A percentile compares a stretch with the other conserved stretches of the same genome.
Conservation (phyloP, 2,888 invertebrate species). For the Meghimatium bilineatum region DNA sequence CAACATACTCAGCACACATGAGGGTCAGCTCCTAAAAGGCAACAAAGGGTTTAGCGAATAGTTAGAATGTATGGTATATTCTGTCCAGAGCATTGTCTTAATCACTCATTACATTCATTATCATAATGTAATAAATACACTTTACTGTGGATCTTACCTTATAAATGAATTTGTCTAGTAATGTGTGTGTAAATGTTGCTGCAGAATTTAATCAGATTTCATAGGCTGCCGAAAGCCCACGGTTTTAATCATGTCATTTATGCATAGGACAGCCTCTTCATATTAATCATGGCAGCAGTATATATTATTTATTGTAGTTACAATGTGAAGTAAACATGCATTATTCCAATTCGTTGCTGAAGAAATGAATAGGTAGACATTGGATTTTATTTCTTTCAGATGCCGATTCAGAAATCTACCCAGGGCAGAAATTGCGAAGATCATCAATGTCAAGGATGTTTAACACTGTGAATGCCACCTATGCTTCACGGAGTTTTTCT, state of each 20-base stretch:
- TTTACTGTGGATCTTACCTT: too few relatives aligned
- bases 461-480: neutral
- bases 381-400: conserved; percentile 44
- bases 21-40: too few relatives aligned
- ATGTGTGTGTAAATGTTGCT: too few relatives aligned
- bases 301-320: neutral
- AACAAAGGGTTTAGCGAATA: too few relatives aligned
- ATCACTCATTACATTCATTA: too few relatives aligned
- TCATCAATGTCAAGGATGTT: conserved; percentile 1
- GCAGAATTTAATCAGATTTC: neutral
- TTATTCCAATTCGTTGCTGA: neutral
- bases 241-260: neutral
- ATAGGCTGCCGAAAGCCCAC: neutral
- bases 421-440: neutral
- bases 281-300: neutral
- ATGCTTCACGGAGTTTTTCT: neutral
- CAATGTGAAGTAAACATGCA: neutral
- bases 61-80: too few relatives aligned
- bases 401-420: neutral
- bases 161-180: too few relatives aligned
- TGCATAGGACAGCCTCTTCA: neutral
- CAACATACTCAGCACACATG: too few relatives aligned
- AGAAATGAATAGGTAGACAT: conserved; percentile 14
- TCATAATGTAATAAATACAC: too few relatives aligned
- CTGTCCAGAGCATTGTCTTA: too few relatives aligned